Conservation (phyloP, 2,888 invertebrate species). For the Teleiodes luculella region DNA sequence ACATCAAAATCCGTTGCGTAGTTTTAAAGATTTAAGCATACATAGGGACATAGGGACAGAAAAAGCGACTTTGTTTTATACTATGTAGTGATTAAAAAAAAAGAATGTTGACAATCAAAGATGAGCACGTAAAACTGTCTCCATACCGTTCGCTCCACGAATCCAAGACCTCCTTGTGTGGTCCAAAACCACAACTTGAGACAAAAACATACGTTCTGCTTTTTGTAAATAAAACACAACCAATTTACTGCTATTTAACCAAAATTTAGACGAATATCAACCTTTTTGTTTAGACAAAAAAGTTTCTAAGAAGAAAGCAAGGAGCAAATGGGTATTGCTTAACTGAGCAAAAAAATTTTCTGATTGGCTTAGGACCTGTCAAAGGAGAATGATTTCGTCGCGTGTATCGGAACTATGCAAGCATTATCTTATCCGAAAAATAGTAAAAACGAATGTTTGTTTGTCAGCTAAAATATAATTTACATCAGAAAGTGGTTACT, state of each 20-base stretch:
- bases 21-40: no score
- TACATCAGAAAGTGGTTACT: no score
- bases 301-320: background rate
- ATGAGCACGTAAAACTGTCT: background rate
- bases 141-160: background rate
- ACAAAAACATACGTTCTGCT: conserved; percentile 2
- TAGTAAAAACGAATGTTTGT: background rate
- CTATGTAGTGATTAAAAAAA: no score
- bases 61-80: no score
- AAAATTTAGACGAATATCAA: background rate
- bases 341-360: background rate
- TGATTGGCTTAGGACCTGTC: background rate
- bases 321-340: background rate
- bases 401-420: background rate
- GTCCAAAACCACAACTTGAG: background rate
- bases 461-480: background rate
- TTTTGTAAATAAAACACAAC: background rate
- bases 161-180: background rate
- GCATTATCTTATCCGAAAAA: background rate
- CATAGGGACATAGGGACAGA: no score
- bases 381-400: background rate
- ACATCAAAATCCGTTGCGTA: no score
- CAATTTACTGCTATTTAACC: background rate
- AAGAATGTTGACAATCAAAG: background rate
- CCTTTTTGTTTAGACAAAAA: background rate